Evolutionary conservation across 2,797 vertebrate genomes (phyloP), one percentile per base, ranked within the genome.

Genomic region (Enteromius fasciolatus): DNA sequence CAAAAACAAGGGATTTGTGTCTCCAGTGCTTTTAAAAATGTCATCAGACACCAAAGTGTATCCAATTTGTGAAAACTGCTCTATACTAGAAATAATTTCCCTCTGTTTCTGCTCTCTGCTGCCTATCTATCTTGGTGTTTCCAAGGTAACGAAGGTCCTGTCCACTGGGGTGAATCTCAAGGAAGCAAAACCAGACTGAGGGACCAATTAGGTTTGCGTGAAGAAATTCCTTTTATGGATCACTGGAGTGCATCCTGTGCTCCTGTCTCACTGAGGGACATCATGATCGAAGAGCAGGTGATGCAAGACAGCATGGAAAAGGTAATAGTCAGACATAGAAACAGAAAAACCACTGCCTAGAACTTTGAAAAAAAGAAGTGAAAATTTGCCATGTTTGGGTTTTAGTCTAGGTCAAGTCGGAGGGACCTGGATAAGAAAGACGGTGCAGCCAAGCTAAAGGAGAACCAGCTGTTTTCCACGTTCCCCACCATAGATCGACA

Each of bases 241-340:
- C 97, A 97, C 87, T 99, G 98, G 98, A 97, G 94, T 74, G 90
- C 91, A 77, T 93, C 92, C 72, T 95, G 76, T 81, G 94, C 93
- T 36, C 95, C 94, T 68, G 94, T 98, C 48, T 99, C 97, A 83
- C 95, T 99, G 10, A 92, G 97, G 87, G 92, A 97, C 87, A 98
- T 99, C 88, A 99, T 99, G 91, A 95, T 95, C 2, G 97, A 99
- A 92, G 96, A 99, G 91, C 96, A 96, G 86, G 96, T 95, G 1
- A 92, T 97, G 81, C 96, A 99, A 90, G 90, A 96, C 77, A 96
- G 92, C 25, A 85, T 95, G 68, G 91, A 96, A 74, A 93, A 95
- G 95, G 98, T 99, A 96, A 84, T 25, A 39, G 36, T 67, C 39
- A 2, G 23, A 52, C 4, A 72, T 12, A 11, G 20, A 63, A 11